Evolutionary conservation across 2,888 invertebrate genomes (phyloP).

Genomic region (Drosophila atripex): DNA sequence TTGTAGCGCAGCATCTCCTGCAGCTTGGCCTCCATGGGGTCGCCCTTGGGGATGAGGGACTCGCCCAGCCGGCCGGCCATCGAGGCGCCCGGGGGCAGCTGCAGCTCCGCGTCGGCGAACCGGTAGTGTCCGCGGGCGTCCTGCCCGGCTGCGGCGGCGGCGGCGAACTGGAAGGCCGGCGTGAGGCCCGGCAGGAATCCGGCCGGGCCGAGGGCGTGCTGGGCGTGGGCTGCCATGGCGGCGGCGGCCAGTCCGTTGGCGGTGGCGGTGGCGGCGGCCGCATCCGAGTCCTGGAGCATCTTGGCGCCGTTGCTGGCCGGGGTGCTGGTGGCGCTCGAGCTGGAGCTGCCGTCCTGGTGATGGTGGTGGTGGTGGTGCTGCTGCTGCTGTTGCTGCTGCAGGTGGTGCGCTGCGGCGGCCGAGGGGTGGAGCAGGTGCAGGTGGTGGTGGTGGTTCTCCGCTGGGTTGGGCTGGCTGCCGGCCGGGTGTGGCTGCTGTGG

Average conservation of each 20-base stretch:
- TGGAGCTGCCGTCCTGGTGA: slow-evolving; percentile 79
- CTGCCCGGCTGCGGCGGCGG: slow-evolving; percentile 84
- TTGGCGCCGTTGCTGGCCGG: slow-evolving; percentile 81
- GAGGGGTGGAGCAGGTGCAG: slow-evolving; percentile 57
- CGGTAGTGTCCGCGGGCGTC: slow-evolving; percentile 90
- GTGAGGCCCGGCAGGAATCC: slow-evolving; percentile 80
- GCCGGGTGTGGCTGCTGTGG: slow-evolving; percentile 47
- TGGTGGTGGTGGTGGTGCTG: slow-evolving; percentile 72
- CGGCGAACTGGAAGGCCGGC: slow-evolving; percentile 86
- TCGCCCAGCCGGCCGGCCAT: slow-evolving; percentile 94
- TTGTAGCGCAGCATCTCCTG: slow-evolving; percentile 97
- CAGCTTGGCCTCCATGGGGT: slow-evolving; percentile 95
- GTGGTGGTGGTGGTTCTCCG: slow-evolving; percentile 46
- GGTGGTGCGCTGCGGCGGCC: slow-evolving; percentile 43
- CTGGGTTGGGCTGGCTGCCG: slow-evolving; percentile 31
- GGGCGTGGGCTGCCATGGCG: slow-evolving; percentile 71
- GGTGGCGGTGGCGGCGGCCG: slow-evolving; percentile 59
- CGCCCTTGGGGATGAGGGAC: slow-evolving; percentile 95
- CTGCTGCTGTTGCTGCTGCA: slow-evolving; percentile 65
- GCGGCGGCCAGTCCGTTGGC: slow-evolving; percentile 66
- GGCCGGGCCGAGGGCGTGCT: slow-evolving; percentile 81
- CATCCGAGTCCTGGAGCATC: slow-evolving; percentile 47
- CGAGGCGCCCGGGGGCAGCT: slow-evolving; percentile 89
- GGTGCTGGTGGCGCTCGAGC: slow-evolving; percentile 84
- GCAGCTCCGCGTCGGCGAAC: slow-evolving; percentile 91